A percentile compares a stretch with the other conserved stretches of the same genome.
Conservation (phyloP, 2,797 vertebrate genomes). For the Geotrypetes seraphini region DNA sequence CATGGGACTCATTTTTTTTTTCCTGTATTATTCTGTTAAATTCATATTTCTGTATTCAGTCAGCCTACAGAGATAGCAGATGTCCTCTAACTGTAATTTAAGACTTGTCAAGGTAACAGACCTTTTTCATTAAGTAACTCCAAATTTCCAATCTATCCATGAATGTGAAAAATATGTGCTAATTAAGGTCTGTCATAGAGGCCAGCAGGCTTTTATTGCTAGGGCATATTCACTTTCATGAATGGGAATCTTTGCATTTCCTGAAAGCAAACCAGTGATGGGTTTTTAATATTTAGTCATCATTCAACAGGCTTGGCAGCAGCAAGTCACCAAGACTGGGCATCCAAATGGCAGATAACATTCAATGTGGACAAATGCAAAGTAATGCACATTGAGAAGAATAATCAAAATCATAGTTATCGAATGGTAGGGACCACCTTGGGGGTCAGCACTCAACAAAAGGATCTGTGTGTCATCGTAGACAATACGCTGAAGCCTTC, state of each 20-base stretch:
- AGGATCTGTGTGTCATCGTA: too few relatives aligned
- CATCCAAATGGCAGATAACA: too few relatives aligned
- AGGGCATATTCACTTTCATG: background rate
- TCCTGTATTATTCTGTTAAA: slow-evolving; percentile 9
- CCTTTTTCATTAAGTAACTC: slow-evolving; percentile 53
- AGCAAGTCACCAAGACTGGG: too few relatives aligned
- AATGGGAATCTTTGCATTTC: background rate
- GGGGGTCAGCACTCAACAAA: too few relatives aligned
- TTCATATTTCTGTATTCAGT: slow-evolving; percentile 28
- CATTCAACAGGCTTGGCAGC: too few relatives aligned
- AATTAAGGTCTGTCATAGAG: slow-evolving; percentile 42
- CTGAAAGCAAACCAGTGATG: too few relatives aligned
- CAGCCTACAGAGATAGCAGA: slow-evolving; percentile 17
- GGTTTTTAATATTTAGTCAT: too few relatives aligned
- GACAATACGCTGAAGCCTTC: too few relatives aligned
- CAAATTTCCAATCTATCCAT: slow-evolving; percentile 41
- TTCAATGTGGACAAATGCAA: too few relatives aligned
- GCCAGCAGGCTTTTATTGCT: slow-evolving; percentile 37
- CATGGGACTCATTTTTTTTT: slow-evolving; percentile 2
- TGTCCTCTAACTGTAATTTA: slow-evolving; percentile 47
- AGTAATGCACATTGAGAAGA: too few relatives aligned
- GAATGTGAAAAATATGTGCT: slow-evolving; percentile 48
- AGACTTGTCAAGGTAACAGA: slow-evolving; percentile 53
- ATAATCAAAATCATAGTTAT: too few relatives aligned
- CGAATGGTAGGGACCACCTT: too few relatives aligned